These are phyloP conservation scores for Leucopsar rothschildi DNA, from an alignment of 2,113 vertebrate genomes.

Conservation along the genomic window DNA sequence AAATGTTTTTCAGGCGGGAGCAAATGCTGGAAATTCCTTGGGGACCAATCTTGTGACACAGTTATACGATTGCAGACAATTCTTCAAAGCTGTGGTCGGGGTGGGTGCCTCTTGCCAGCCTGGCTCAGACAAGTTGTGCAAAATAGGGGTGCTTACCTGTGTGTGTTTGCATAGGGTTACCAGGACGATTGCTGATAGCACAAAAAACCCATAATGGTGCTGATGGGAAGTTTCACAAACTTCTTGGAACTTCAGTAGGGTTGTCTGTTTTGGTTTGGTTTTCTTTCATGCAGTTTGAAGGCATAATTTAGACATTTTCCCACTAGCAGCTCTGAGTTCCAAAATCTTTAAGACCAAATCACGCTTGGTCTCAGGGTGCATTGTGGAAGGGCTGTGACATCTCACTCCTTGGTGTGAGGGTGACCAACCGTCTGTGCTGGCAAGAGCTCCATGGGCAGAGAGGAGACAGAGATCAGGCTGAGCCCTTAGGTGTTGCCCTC, in stretches of 20 bases:
- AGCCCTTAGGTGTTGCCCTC: not conserved
- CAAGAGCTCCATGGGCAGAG: fast-evolving
- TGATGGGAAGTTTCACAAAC: not conserved
- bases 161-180: not conserved
- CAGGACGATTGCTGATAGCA: not conserved
- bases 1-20: not conserved
- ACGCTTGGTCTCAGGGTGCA: not conserved
- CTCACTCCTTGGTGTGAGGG: not conserved
- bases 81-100: not conserved
- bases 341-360: not conserved
- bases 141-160: not conserved
- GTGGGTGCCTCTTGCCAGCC: not conserved
- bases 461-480: not conserved
- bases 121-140: not conserved
- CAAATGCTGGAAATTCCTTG: not conserved
- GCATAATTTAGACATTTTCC: not conserved
- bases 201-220: not conserved
- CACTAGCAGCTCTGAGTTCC: not conserved
- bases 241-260: not conserved
- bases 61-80: not conserved
- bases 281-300: not conserved
- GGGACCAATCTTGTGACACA: not conserved
- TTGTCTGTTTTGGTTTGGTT: not conserved
- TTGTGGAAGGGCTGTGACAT: not conserved
- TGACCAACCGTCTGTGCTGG: not conserved